phyloP scores from a whole-genome alignment of 2,797 vertebrate genomes.

The Alfaro cultratus region DNA sequence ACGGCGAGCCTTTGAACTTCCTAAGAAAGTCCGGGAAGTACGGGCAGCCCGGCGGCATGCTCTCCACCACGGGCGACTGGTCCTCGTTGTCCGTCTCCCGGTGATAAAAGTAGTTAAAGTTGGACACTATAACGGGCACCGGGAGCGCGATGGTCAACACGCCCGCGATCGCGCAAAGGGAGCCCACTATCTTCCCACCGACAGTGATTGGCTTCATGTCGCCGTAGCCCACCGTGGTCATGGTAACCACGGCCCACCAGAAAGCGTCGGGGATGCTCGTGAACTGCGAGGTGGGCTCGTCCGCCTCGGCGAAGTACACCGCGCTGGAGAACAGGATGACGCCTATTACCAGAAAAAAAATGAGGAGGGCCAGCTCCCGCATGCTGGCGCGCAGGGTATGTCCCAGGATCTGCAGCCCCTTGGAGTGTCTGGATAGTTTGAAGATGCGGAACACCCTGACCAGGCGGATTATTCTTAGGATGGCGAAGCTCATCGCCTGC shows the following conservation, averaged over 20 bases:
- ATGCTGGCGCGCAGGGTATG: conserved; percentile 97
- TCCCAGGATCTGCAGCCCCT: conserved; percentile 98
- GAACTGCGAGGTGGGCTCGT: conserved; percentile 96
- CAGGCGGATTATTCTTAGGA: conserved; percentile 96
- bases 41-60: conserved; percentile 82
- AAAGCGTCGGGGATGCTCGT: conserved; percentile 99
- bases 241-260: conserved; percentile 99
- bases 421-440: conserved; percentile 97
- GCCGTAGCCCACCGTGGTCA: conserved; percentile 99
- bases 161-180: conserved; percentile 96
- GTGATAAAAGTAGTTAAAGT: conserved; percentile 99
- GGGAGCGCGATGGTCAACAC: conserved; percentile 98
- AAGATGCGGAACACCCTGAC: conserved; percentile 98
- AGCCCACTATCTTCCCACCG: conserved; percentile 98
- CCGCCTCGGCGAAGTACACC: conserved; percentile 97
- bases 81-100: conserved; percentile 98
- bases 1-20: conserved; percentile 91
- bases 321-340: conserved; percentile 99
- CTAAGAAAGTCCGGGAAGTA: conserved; percentile 94
- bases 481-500: conserved; percentile 98
- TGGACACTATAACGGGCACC: conserved; percentile 99
- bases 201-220: conserved; percentile 99
- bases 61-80: conserved; percentile 88
- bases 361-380: conserved; percentile 96
- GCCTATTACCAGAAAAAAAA: conserved; percentile 98